A percentile compares a stretch with the other conserved stretches of the same genome.
These are phyloP conservation scores for Nephrotoma flavescens DNA, from an alignment of 2,888 invertebrate genomes.

Conservation along the genomic window DNA sequence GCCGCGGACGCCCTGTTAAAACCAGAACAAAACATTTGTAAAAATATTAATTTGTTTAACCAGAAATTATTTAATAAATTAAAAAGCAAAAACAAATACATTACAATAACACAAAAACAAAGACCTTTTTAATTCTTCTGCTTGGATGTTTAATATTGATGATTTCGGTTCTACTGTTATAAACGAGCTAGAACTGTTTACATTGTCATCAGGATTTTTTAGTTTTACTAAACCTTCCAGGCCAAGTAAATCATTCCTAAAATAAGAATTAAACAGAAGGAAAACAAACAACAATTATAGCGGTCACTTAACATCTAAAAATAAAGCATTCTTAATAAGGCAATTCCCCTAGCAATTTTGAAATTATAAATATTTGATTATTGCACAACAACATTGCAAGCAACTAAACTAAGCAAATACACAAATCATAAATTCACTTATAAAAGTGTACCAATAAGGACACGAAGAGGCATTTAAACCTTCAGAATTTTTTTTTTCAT, in stretches of 20 bases:
- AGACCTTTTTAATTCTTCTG: conserved; percentile 9
- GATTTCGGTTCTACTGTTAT: conserved; percentile 18
- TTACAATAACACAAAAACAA: conserved; percentile 6
- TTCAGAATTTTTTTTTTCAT: no score
- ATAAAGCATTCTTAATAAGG: no score
- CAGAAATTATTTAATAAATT: conserved; percentile 4
- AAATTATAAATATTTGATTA: background rate
- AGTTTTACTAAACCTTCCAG: conserved; percentile 57
- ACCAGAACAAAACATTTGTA: background rate
- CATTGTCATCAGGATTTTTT: conserved; percentile 50
- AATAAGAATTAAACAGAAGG: conserved; percentile 9
- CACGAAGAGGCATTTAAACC: no score
- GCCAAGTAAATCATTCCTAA: conserved; percentile 54
- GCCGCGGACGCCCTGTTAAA: conserved; percentile 30
- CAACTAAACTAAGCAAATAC: no score
- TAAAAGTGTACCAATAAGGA: no score
- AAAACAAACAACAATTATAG: background rate
- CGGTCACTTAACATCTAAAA: no score
- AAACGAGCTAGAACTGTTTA: conserved; percentile 22
- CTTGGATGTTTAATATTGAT: conserved; percentile 13
- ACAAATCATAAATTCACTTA: no score
- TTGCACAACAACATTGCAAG: background rate
- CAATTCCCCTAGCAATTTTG: background rate
- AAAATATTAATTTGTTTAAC: background rate
- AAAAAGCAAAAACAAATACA: conserved; percentile 19